Base-by-base conservation (phyloP, 1,140 invertebrate species). In the Dreissena polymorpha region DNA sequence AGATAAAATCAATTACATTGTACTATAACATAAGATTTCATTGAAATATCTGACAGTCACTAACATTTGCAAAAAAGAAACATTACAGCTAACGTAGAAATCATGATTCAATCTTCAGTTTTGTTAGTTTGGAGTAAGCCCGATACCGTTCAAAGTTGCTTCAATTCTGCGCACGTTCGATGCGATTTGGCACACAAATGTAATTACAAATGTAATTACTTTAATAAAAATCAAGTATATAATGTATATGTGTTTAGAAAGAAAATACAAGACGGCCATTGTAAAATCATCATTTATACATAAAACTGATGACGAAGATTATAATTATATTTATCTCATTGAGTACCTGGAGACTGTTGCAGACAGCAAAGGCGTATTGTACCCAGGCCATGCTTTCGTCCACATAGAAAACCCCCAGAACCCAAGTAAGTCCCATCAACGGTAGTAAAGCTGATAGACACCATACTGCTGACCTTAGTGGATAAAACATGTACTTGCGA, bases 291-390 rank as follows among this genome's bases (percentile, higher is more conserved):
- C 29, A 50, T 51, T 49, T 7, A 18, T 12, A 55, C 39, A 65
- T 49, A 7, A 23, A 16, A 29, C 16, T 18, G 23, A 64, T 63
- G 8, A 57, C 25, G 0, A n/a, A 39, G 25, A 0, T 14, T 0
- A 63, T 50, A 65, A 29, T 23, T 5, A 39, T 18, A 6, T n/a
- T 14, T 6, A 65, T 64, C 14, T 10, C 18, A 57, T 18, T 16
- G 7, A 14, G 25, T 77, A 78, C 76, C 76, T 78, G 76, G 7
- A 78, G n/a, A n/a, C 64, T 51, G 25, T 78, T 78, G 27, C 57
- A 57, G 18, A 78, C 53, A 7, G 76, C 67, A 60, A 78, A 78
- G 23, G 69, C 39, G 69, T 55, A 78, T 65, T 78, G 76, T 27
- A 78, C 53, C 18, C 57, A 78, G 65, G 49, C 49, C 18, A 78